Evolutionary conservation across 2,888 invertebrate species (phyloP).

Genomic region (Eueremaeus valkanovi): DNA sequence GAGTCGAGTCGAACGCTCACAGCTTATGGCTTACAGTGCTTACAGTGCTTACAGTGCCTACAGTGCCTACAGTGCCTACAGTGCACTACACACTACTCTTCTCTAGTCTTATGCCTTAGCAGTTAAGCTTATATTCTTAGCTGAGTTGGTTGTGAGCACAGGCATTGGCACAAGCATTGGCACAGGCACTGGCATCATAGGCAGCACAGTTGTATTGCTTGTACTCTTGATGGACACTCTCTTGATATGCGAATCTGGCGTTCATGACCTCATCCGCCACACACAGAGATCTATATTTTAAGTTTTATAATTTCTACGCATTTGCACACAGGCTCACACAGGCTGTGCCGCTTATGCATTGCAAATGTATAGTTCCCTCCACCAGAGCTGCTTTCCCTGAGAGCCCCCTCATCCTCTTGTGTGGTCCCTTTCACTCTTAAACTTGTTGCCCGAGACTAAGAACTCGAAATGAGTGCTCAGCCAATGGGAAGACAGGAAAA

Average conservation of each 20-base stretch:
- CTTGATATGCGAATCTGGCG: constrained; percentile 23
- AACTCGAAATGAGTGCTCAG: constrained; percentile 2
- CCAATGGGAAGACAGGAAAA: not conserved
- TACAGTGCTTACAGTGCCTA: too few relatives aligned
- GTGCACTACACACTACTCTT: too few relatives aligned
- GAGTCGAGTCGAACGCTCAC: too few relatives aligned
- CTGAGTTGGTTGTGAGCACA: not conserved
- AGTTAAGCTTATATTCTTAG: not conserved
- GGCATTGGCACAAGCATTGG: too few relatives aligned
- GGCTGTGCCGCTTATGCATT: constrained; percentile 21
- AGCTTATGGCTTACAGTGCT: too few relatives aligned
- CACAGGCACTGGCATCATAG: not conserved
- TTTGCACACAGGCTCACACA: constrained; percentile 27
- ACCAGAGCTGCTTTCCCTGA: not conserved
- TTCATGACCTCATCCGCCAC: constrained; percentile 30
- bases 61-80: too few relatives aligned
- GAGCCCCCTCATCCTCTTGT: constrained; percentile 4
- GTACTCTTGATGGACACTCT: constrained; percentile 28
- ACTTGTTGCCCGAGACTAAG: constrained; percentile 27
- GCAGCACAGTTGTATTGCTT: not conserved
- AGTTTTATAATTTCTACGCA: constrained; percentile 15
- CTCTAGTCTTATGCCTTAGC: not conserved
- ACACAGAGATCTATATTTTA: constrained; percentile 21
- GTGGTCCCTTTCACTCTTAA: constrained; percentile 27
- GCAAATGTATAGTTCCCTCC: not conserved